Evolutionary conservation across 2,797 vertebrate genomes (phyloP).

Genomic region (Chaunax sp.): DNA sequence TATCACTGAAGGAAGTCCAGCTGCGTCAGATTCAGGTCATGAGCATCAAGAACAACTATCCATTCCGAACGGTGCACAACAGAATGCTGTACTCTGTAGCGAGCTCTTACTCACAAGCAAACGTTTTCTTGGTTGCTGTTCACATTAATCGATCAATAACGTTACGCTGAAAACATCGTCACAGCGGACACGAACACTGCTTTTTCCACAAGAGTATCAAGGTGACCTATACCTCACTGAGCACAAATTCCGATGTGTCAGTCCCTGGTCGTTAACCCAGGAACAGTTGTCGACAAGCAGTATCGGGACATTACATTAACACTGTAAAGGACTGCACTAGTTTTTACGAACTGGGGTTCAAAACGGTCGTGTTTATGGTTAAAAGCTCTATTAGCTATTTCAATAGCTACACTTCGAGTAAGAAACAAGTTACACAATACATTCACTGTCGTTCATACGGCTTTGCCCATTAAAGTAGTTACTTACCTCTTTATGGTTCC

Average conservation of each 20-base stretch:
- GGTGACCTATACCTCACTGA: slow-evolving; percentile 2
- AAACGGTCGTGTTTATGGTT: not conserved
- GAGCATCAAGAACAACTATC: too few species aligned
- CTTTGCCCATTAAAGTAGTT: not conserved
- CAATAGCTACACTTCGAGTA: not conserved
- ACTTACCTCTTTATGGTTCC: slow-evolving; percentile 47
- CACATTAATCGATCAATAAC: too few species aligned
- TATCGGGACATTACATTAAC: slow-evolving; percentile 8
- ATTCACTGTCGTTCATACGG: not conserved
- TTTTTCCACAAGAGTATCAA: slow-evolving; percentile 1
- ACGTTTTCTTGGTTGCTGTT: too few species aligned
- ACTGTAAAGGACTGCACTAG: slow-evolving; percentile 24
- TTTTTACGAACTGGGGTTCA: not conserved
- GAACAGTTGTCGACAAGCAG: slow-evolving; percentile 8
- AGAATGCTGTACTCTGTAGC: too few species aligned
- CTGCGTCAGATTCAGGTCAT: too few species aligned
- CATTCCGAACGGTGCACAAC: too few species aligned
- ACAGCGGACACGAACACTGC: not conserved
- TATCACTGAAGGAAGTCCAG: too few species aligned
- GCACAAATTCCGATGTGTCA: slow-evolving; percentile 10
- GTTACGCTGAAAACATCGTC: not conserved
- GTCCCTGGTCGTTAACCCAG: slow-evolving; percentile 33
- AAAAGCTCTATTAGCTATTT: not conserved
- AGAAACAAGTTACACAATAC: not conserved
- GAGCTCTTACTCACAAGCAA: too few species aligned